These are phyloP conservation scores for Gadopsis marmoratus DNA, from an alignment of 2,797 vertebrate species.

Conservation along the genomic window DNA sequence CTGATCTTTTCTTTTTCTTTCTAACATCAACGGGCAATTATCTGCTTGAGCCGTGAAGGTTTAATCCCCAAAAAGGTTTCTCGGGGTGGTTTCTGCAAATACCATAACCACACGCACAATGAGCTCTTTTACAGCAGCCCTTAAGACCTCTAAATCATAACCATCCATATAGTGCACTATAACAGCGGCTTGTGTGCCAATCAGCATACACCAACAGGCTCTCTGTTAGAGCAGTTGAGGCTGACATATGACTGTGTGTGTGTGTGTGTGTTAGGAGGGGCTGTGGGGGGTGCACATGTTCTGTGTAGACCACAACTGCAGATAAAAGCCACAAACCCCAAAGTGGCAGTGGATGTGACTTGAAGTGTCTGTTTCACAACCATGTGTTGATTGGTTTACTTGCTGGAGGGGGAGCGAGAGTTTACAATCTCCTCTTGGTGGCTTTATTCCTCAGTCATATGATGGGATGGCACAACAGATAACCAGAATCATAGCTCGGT, in stretches of 20 bases:
- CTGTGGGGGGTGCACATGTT: slow-evolving; percentile 12
- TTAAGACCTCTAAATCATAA: slow-evolving; percentile 66
- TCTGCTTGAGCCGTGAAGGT: slow-evolving; percentile 41
- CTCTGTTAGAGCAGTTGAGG: slow-evolving; percentile 11
- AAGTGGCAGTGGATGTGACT: slow-evolving; percentile 43
- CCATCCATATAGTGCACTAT: slow-evolving; percentile 25
- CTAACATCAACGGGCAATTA: slow-evolving; percentile 55
- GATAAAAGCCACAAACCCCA: slow-evolving; percentile 22
- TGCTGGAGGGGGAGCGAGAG: slow-evolving; percentile 61
- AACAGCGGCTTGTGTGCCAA: slow-evolving; percentile 45
- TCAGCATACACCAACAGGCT: slow-evolving; percentile 47
- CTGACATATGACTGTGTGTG: slow-evolving; percentile 10
- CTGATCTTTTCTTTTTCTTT: slow-evolving; percentile 15
- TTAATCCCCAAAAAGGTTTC: slow-evolving; percentile 41
- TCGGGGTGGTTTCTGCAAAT: slow-evolving; percentile 43
- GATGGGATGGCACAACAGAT: slow-evolving; percentile 9
- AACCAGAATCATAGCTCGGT: neutral
- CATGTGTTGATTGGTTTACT: slow-evolving; percentile 60
- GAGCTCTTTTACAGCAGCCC: slow-evolving; percentile 67
- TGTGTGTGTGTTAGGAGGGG: slow-evolving; percentile 8
- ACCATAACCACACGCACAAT: slow-evolving; percentile 68
- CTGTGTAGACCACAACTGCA: slow-evolving; percentile 26
- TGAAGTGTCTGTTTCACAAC: slow-evolving; percentile 42
- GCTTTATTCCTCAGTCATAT: slow-evolving; percentile 8
- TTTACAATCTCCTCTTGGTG: slow-evolving; percentile 13